phyloP scores from a whole-genome alignment of 2,113 vertebrate genomes.

The Xyliphius kryptos region DNA sequence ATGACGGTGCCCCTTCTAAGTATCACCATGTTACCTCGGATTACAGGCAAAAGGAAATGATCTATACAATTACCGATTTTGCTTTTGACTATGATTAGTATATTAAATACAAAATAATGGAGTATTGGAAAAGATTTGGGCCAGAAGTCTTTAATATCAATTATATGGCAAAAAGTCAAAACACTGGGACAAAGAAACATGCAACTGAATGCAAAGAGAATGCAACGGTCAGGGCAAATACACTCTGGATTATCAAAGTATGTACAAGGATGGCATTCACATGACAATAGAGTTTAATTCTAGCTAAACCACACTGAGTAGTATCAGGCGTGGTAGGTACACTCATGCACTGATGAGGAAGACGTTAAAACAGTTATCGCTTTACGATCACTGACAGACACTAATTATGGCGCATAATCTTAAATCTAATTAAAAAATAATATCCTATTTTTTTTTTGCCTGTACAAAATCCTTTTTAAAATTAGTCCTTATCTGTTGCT shows the following conservation, averaged over 20 bases:
- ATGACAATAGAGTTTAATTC: too few relatives aligned
- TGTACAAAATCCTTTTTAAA: slow-evolving; percentile 3
- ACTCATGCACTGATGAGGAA: slow-evolving; percentile 6
- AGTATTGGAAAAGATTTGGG: too few relatives aligned
- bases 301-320: too few relatives aligned
- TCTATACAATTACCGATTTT: too few relatives aligned
- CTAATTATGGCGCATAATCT: slow-evolving; percentile 12
- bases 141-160: too few relatives aligned
- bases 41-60: too few relatives aligned
- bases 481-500: slow-evolving; percentile 17
- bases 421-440: slow-evolving; percentile 9
- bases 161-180: slow-evolving; percentile 37
- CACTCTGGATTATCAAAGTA: background rate
- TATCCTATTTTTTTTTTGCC: slow-evolving; percentile 12
- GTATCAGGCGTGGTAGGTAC: too few relatives aligned
- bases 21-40: too few relatives aligned
- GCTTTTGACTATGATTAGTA: too few relatives aligned
- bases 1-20: too few relatives aligned
- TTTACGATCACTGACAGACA: slow-evolving; percentile 16
- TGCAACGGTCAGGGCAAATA: slow-evolving; percentile 40
- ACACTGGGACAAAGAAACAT: slow-evolving; percentile 43
- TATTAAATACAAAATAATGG: too few relatives aligned
- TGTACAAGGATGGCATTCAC: too few relatives aligned
- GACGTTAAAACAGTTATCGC: slow-evolving; percentile 26
- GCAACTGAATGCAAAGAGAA: slow-evolving; percentile 43